Percentiles rank a stretch among this genome's conserved stretches.
These are phyloP conservation scores for Sthenelais limicola DNA, from an alignment of 2,888 invertebrate species.

Conservation along the genomic window DNA sequence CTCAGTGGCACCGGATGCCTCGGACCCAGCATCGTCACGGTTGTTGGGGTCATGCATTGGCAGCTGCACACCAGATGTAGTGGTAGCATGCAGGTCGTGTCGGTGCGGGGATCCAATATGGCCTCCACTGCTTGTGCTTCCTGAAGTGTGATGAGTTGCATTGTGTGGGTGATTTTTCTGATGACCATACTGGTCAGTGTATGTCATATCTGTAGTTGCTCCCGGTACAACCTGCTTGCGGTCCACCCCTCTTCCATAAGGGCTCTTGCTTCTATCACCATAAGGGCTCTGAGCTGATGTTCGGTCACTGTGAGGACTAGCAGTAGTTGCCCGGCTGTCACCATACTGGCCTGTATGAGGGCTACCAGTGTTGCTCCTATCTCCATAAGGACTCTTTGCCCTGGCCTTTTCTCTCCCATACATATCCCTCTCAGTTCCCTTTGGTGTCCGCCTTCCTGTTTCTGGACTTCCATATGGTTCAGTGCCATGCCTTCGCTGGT, in stretches of 20 bases:
- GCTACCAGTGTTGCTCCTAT: not conserved
- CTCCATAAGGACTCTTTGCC: conserved; percentile 19
- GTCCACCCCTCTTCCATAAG: not conserved
- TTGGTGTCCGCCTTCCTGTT: conserved; percentile 22
- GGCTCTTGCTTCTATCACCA: conserved; percentile 1
- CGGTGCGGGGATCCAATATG: not conserved
- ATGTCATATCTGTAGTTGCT: too few relatives aligned
- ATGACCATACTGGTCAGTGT: not conserved
- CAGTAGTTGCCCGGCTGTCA: too few relatives aligned
- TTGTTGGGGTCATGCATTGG: conserved; percentile 36
- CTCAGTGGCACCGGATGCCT: conserved; percentile 46
- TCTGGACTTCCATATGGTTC: conserved; percentile 30
- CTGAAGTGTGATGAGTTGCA: not conserved
- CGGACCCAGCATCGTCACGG: not conserved
- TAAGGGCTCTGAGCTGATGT: not conserved
- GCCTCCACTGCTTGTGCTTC: not conserved
- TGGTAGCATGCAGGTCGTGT: conserved; percentile 48
- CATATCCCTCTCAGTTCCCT: conserved; percentile 18
- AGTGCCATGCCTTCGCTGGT: conserved; percentile 21
- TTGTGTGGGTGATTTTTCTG: conserved; percentile 3
- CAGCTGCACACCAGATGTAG: conserved; percentile 48
- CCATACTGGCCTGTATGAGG: too few relatives aligned
- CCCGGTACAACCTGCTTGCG: not conserved
- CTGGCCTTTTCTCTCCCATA: conserved; percentile 15
- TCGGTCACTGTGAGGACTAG: too few relatives aligned